Evolutionary conservation across 2,888 invertebrate species (phyloP).

Genomic region (Melanchra persicariae): DNA sequence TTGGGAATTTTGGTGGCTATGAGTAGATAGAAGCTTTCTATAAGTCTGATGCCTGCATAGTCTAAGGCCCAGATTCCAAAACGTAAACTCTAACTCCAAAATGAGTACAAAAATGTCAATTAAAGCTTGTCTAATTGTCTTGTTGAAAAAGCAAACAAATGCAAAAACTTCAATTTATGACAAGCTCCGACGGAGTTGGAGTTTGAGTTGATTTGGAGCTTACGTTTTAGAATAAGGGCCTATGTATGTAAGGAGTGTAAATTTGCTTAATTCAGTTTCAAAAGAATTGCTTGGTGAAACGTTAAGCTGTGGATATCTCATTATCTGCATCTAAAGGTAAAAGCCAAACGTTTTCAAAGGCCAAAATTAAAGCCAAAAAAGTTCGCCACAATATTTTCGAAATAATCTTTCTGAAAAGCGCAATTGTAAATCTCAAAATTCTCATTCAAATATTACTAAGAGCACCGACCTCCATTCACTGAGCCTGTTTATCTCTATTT

Average conservation of each 20-base stretch:
- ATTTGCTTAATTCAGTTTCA: neutral
- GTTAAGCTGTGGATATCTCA: neutral
- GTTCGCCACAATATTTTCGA: constrained; percentile 47
- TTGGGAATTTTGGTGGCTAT: too few relatives aligned
- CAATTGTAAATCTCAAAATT: constrained; percentile 59
- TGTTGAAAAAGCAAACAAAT: too few relatives aligned
- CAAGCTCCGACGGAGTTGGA: too few relatives aligned
- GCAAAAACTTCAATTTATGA: too few relatives aligned
- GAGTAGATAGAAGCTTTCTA: too few relatives aligned
- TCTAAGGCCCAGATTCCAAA: too few relatives aligned
- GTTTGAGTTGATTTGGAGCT: too few relatives aligned
- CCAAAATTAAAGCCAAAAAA: constrained; percentile 33
- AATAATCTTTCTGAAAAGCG: constrained; percentile 47
- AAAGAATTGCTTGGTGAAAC: neutral
- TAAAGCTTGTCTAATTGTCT: too few relatives aligned
- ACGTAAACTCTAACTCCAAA: too few relatives aligned
- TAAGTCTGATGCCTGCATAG: too few relatives aligned
- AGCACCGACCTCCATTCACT: constrained; percentile 51
- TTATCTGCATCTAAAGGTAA: neutral
- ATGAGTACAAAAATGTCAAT: too few relatives aligned
- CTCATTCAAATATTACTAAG: constrained; percentile 54
- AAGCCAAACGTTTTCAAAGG: constrained; percentile 27
- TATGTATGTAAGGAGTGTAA: constrained; percentile 6
- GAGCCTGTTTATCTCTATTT: constrained; percentile 65
- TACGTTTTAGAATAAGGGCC: too few relatives aligned